Evolutionary conservation across 2,797 vertebrate genomes (phyloP), one percentile per base, ranked within the genome.

Genomic region (Synanceia verrucosa): DNA sequence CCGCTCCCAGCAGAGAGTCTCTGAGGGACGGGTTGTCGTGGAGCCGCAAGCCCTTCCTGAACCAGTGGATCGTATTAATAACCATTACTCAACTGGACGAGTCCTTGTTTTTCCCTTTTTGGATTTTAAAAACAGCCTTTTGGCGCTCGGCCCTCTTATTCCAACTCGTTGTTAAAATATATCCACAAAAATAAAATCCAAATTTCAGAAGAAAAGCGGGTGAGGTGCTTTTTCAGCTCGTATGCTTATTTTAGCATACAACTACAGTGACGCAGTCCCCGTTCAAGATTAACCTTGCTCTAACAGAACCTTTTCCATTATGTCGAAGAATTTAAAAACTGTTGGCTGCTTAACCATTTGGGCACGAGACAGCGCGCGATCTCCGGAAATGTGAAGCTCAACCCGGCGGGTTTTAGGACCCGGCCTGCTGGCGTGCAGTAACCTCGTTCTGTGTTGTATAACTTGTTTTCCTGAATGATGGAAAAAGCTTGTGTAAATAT

Each of bases 31-130:
- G 96, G 92, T 97, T 99, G 93, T 99, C 97, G 92, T 99, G 97
- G 85, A 99, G 97, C 89, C 96, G 92, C 85, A 99, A 96, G 87
- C 97, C 97, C 94, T 98, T 98, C 91, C 96, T 95, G 94, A 99
- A 99, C 97, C 97, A 98, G 90, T 98, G 97, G 83, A 98, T 93
- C 23, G 97, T 96, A 85, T 98, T 97, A 88, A 96, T 94, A 87
- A 96, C 96, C 96, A 97, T 96, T 71, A 93, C 94, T 94, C 86
- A 75, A 92, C 86, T 88, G 90, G 89, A 86, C 34, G 87, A 86
- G 78, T 86, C 66, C 85, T 85, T 80, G 47, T 52, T 52, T 12
- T 28, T 57, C 14, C 24, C 24, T 7, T 18, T 5, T 21, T 31
- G 6, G 14, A 5, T 18, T 36, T 51, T 9, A 28, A 23, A 8